phyloP scores from a whole-genome alignment of 2,113 vertebrate species.

The Scophthalmus maximus region DNA sequence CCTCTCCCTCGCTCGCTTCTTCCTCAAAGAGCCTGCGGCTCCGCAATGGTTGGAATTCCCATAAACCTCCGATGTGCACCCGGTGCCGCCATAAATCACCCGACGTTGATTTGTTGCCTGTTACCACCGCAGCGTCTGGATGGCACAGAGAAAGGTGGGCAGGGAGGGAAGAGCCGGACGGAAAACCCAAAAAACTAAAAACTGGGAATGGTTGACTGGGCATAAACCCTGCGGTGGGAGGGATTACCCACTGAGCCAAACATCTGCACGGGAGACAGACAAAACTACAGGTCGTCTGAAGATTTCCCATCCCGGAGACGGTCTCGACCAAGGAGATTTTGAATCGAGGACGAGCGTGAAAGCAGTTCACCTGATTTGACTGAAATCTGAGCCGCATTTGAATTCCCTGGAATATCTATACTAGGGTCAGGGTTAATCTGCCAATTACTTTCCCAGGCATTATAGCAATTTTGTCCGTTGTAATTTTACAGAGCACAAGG shows the following conservation, averaged over 20 bases:
- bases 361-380: not conserved
- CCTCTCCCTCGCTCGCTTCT: conserved; percentile 28
- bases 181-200: conserved; percentile 21
- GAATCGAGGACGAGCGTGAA: not conserved
- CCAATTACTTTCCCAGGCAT: too few relatives aligned
- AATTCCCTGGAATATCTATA: not conserved
- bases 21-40: conserved; percentile 51
- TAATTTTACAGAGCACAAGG: too few relatives aligned
- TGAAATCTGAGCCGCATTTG: not conserved
- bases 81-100: conserved; percentile 56
- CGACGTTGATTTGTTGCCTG: conserved; percentile 35
- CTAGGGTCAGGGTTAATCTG: too few relatives aligned
- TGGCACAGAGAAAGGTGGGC: conserved; percentile 39
- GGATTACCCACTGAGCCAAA: conserved; percentile 36
- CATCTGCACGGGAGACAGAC: conserved; percentile 51
- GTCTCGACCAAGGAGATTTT: not conserved
- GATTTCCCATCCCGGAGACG: not conserved
- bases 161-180: conserved; percentile 1
- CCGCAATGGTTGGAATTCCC: conserved; percentile 64
- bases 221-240: conserved; percentile 32
- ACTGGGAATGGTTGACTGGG: conserved; percentile 40
- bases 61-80: conserved; percentile 58
- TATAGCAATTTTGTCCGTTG: too few relatives aligned
- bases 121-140: conserved; percentile 30
- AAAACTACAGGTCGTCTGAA: conserved; percentile 22